Evolutionary conservation across 2,113 vertebrate species (phyloP), one percentile per base, ranked within the genome.

Genomic region (Hiodon alosoides): DNA sequence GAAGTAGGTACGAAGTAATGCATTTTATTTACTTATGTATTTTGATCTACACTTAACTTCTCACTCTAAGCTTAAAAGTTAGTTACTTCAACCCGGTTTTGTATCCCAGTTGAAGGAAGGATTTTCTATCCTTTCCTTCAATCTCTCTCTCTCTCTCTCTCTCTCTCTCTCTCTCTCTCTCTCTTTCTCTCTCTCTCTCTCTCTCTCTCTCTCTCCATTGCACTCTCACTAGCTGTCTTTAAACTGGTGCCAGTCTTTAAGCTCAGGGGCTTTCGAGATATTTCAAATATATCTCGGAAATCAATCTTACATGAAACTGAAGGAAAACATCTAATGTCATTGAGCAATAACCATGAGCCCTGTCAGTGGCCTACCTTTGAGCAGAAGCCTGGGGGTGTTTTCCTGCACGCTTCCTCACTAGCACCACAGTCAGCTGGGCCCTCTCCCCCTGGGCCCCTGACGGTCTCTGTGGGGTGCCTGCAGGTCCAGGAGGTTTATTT

Each of bases 231-330:
- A 80, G 86, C 84, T 86, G 81, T 85, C 86, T 83, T 76, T 54
- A 81, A 89, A 88, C 85, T 74, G 71, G 82, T 14, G 75, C 85
- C 78, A 76, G 77, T 84, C 90, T 76, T 73, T 82, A 82, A 89
- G 90, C 92, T 90, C 85, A 89, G 87, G 90, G 91, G 85, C 84
- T 89, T 88, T 80, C 81, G 86, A 92, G 90, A 87, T 92, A 92
- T 91, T 92, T 94, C 89, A 88, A 85, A 91, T 88, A 86, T 84
- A 86, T 86, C 86, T 80, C 86, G 84, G 86, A 91, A 92, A 92
- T 90, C 91, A 90, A 88, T 90, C 86, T 92, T 89, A 93, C 90
- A 89, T 89, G 87, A 92, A 93, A 93, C 91, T 83, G 90, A 92
- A 93, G 89, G 89, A 89, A 92, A 90, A 85, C 85, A 86, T 89